Base-by-base conservation (phyloP, 2,113 vertebrate genomes). In the Coturnix japonica region DNA sequence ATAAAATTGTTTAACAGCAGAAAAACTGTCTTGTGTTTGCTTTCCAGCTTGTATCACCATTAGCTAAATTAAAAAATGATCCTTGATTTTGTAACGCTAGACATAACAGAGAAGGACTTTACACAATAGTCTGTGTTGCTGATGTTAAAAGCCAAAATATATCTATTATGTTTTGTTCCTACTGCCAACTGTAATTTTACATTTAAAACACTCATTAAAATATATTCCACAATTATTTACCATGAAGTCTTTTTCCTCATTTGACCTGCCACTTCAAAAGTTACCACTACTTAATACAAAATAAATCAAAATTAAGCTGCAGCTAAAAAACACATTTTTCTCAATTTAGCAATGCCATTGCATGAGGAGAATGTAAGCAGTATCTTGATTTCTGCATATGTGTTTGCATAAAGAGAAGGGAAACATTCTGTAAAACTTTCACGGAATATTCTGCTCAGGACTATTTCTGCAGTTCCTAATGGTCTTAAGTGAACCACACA, bases 1-100 rank as follows among this genome's bases (percentile, higher is more conserved):
- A n/a, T n/a, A n/a, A n/a, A n/a, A n/a, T n/a, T n/a, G n/a, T n/a
- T n/a, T n/a, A n/a, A n/a, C n/a, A n/a, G n/a, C n/a, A n/a, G n/a
- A n/a, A n/a, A n/a, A n/a, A n/a, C n/a, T n/a, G n/a, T 12, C 18
- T 46, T 60, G 33, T 16, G 53, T 76, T 61, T 0, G 1, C 60
- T 82, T 89, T 70, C 49, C 37, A 56, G 61, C 28, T 59, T 41
- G 3, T 79, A 54, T 63, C 30, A 61, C 56, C 33, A 77, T 46
- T 73, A 86, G 25, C 44, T 15, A 82, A 94, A 94, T 17, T 46
- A 74, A 89, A 93, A 89, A 70, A 85, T 7, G 2, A 81, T 59
- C 59, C 46, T 79, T 33, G 28, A 70, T 79, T 82, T 81, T 37
- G 4, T 80, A 91, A 76, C 21, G 54, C 20, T 46, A 73, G 67